Evolutionary conservation across 1,140 invertebrate species (phyloP), one percentile per base, ranked within the genome.

Genomic region (Ruditapes philippinarum): DNA sequence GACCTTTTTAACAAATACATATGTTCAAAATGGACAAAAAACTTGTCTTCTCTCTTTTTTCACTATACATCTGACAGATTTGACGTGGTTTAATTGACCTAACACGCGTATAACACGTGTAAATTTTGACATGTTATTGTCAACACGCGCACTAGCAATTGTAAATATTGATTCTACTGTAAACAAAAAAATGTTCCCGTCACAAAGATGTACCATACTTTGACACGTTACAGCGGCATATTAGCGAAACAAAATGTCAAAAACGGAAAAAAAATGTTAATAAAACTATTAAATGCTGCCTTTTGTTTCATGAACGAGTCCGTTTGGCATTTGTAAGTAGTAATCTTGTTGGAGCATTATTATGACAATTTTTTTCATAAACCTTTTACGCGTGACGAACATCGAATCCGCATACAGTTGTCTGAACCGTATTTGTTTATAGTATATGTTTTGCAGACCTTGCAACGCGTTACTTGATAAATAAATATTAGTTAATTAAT

Each of bases 21-120:
- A 70, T 70, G 65, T 70, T 70, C 65, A 17, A 70, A 70, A 70
- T 40, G 65, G 33, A 70, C 65, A 70, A 70, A 70, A 70, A 70
- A 17, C 14, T 33, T 9, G 4, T 5, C 7, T 57, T 22, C 7
- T 22, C n/a, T 28, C 28, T 4, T 38, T 19, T 22, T 38, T 70
- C 38, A 3, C 65, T 70, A 38, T 40, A 2, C 36, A 38, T 33
- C 36, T 40, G 65, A 31, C 65, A 70, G 36, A 70, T 38, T 31
- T n/a, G 14, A 11, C 4, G 65, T 70, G 33, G 9, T 25, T 70
- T 70, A 70, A 70, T 70, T 70, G 65, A 70, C 33, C 36, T 17
- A 12, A 33, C 65, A 70, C 65, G 65, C 65, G 65, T 14, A 38
- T 70, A 33, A 70, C 65, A 70, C 65, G 65, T 70, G 65, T 70